Evolutionary conservation across 2,113 vertebrate species (phyloP), one percentile per base, ranked within the genome.

Genomic region (Fregata magnificens): DNA sequence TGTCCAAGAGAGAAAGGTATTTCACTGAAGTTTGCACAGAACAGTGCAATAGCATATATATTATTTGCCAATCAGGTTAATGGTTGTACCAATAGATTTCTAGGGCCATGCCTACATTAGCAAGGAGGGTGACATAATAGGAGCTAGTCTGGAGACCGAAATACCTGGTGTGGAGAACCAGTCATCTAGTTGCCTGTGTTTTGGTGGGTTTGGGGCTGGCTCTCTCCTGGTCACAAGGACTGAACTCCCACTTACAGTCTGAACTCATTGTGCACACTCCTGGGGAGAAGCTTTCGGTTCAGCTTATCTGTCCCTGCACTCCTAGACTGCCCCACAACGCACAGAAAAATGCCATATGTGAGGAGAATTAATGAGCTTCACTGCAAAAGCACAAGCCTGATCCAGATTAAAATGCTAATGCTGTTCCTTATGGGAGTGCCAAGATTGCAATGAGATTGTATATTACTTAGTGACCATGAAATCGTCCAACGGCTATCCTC

Each of bases 241-340:
- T 73, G 8, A 87, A 77, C 5, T 13, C 3, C 6, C 11, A 2
- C n/a, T 73, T 50, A 40, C 8, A 5, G 11, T 50, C 72, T 4
- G 6, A 38, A 38, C 2, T 42, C 36, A 22, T 9, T 77, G 36
- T 56, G 11, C 26, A 52, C 6, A 4, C 7, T 70, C 5, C 32
- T 4, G 3, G 13, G 34, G 25, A 72, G 24, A 58, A 56, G 17
- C 4, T 49, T 73, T 73, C 4, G 0, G 8, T 45, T 81, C 44
- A 50, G 22, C 9, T 71, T 59, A 21, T 50, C 19, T 6, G 0
- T 40, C 28, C 18, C 36, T 65, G 29, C 3, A 22, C 16, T 45
- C 21, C 47, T 50, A 47, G 25, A 31, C 18, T 40, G 5, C 10
- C 49, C 25, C 38, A 45, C 0, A 0, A n/a, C 0, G 0, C 13